Evolutionary conservation across 2,113 vertebrate species (phyloP), one percentile per base, ranked within the genome.

Genomic region (Oophaga pumilio): DNA sequence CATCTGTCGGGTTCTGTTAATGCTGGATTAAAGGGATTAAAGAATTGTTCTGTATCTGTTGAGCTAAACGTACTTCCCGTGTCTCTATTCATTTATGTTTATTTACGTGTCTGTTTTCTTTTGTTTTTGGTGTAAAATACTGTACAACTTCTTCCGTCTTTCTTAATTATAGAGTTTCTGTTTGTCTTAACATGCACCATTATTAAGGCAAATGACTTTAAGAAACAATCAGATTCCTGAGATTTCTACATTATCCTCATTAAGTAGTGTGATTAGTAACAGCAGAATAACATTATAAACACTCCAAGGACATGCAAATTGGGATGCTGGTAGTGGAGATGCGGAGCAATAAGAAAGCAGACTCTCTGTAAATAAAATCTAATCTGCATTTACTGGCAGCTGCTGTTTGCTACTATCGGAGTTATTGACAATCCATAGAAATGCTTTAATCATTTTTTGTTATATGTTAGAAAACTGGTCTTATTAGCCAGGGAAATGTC

Each of bases 401-500:
- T 88, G 86, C 69, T 76, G 81, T 83, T 88, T 76, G 71, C 68
- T 88, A 84, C 80, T 28, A 77, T 62, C 68, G 11, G 76, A 90
- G 88, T 87, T 90, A 89, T 89, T 88, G 83, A 89, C 83, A 90
- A 90, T 89, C 90, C 87, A 85, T 87, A 91, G 53, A 89, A 90
- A 91, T 91, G 88, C 85, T 91, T 92, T 92, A 92, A 93, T 93
- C 90, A 92, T 43, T 68, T 82, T 89, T 91, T 89, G 53, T 82
- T 89, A 85, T 91, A 86, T 90, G 88, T 86, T 89, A 90, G 89
- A 89, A 91, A 93, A 90, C 91, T 89, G 89, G 87, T 68, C 89
- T 91, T 90, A 92, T 92, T 92, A 93, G 91, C 91, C 87, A 90
- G 93, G 90, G 91, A 93, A 94, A 92, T 93, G 91, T 92, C 93